These are phyloP conservation scores for Nothoprocta perdicaria DNA, from an alignment of 2,113 vertebrate genomes.

Conservation along the genomic window DNA sequence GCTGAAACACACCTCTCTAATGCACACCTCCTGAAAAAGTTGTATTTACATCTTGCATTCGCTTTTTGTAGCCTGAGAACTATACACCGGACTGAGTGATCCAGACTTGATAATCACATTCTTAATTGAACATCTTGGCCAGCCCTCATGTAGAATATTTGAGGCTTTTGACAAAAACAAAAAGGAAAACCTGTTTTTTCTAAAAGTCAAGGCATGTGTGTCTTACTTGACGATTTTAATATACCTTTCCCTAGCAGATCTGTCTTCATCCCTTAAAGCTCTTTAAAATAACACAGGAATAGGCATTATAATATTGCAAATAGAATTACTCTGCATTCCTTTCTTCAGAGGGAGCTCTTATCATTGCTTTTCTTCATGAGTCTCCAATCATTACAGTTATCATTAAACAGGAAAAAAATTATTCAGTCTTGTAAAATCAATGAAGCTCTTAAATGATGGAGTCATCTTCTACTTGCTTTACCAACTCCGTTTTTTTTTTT, in stretches of 20 bases:
- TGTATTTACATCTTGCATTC: not conserved
- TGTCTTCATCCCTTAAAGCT: constrained; percentile 54
- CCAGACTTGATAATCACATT: constrained; percentile 24
- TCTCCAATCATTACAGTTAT: constrained; percentile 35
- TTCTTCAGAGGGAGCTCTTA: constrained; percentile 49
- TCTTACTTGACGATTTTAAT: constrained; percentile 38
- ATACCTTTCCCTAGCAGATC: constrained; percentile 8
- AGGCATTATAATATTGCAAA: constrained; percentile 51
- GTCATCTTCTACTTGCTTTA: constrained; percentile 10
- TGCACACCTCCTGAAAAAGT: not conserved
- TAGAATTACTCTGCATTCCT: constrained; percentile 30
- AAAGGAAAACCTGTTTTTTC: constrained; percentile 33
- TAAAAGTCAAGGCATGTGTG: constrained; percentile 13
- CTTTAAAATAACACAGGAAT: constrained; percentile 59
- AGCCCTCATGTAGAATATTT: not conserved
- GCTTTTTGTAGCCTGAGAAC: not conserved
- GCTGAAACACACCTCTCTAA: not conserved
- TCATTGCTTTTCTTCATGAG: constrained; percentile 48
- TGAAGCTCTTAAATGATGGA: constrained; percentile 26
- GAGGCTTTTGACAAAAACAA: constrained; percentile 18
- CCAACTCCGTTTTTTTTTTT: no score
- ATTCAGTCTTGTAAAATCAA: constrained; percentile 49
- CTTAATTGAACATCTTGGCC: constrained; percentile 19
- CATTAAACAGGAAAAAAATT: constrained; percentile 38
- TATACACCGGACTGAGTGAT: not conserved